Conservation (phyloP, 2,797 vertebrate species). For the Spondyliosoma cantharus region DNA sequence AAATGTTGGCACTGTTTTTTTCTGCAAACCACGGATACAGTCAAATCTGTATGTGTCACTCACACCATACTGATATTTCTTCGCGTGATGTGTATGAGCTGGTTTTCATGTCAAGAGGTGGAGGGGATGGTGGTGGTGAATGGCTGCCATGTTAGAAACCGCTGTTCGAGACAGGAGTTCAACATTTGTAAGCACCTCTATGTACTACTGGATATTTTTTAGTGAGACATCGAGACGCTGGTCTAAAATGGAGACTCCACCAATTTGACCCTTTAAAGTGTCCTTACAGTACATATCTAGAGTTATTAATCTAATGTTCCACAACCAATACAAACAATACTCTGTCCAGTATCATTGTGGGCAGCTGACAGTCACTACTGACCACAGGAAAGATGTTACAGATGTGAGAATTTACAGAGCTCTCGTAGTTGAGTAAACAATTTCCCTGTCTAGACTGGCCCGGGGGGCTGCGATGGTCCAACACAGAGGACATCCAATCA, state of each 20-base stretch:
- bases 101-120: too few species aligned
- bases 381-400: slow-evolving; percentile 40
- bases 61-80: neutral
- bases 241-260: neutral
- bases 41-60: too few species aligned
- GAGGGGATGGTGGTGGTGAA: too few species aligned
- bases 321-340: slow-evolving; percentile 22
- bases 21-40: too few species aligned
- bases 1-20: too few species aligned
- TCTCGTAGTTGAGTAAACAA: slow-evolving; percentile 43
- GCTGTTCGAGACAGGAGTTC: too few species aligned
- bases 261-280: too few species aligned
- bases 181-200: too few species aligned
- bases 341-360: slow-evolving; percentile 20
- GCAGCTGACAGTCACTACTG: slow-evolving; percentile 36
- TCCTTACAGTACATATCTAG: slow-evolving; percentile 1
- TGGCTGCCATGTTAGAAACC: too few species aligned
- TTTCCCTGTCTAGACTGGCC: slow-evolving; percentile 16
- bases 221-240: neutral
- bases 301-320: slow-evolving; percentile 1
- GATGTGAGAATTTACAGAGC: slow-evolving; percentile 35
- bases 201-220: too few species aligned
- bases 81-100: too few species aligned
- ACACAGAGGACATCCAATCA: slow-evolving; percentile 34
- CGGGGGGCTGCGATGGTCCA: slow-evolving; percentile 19